A percentile compares a stretch with the other conserved stretches of the same genome.
These are phyloP conservation scores for Notolepis coatsorum DNA, from an alignment of 2,797 vertebrate genomes.

Conservation along the genomic window DNA sequence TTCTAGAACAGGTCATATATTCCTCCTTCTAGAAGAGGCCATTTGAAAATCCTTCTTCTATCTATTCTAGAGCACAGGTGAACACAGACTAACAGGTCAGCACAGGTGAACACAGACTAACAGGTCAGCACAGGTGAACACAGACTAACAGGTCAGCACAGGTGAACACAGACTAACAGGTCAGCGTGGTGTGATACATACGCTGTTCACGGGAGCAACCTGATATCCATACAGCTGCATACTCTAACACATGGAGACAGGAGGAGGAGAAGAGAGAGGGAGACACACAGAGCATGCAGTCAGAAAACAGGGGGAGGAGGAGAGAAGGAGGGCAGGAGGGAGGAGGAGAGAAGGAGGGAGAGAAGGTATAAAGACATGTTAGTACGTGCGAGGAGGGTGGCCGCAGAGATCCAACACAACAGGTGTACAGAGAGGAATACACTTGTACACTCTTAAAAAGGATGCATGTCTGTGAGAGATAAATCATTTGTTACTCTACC, in stretches of 20 bases:
- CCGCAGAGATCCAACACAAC: conserved; percentile 52
- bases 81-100: too few relatives aligned
- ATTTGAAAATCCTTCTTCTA: too few relatives aligned
- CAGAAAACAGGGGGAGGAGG: conserved; percentile 31
- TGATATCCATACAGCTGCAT: conserved; percentile 99
- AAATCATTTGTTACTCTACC: conserved; percentile 34
- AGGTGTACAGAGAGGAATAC: conserved; percentile 29
- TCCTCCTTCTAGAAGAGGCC: too few relatives aligned
- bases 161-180: conserved; percentile 17
- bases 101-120: too few relatives aligned
- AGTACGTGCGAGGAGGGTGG: conserved; percentile 83
- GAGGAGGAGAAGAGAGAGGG: conserved; percentile 47
- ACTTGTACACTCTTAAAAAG: conserved; percentile 25
- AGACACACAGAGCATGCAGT: conserved; percentile 75
- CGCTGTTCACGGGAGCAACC: conserved; percentile 94
- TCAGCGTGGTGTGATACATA: conserved; percentile 87
- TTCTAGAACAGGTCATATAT: too few relatives aligned
- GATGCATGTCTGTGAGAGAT: conserved; percentile 20
- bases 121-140: too few relatives aligned
- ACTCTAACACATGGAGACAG: conserved; percentile 91
- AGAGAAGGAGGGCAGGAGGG: conserved; percentile 42
- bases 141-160: too few relatives aligned
- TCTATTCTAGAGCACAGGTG: too few relatives aligned
- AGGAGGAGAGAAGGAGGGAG: conserved; percentile 53
- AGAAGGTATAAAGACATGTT: conserved; percentile 84